Evolutionary conservation across 2,113 vertebrate species (phyloP).

Genomic region (Oncorhynchus kisutch): DNA sequence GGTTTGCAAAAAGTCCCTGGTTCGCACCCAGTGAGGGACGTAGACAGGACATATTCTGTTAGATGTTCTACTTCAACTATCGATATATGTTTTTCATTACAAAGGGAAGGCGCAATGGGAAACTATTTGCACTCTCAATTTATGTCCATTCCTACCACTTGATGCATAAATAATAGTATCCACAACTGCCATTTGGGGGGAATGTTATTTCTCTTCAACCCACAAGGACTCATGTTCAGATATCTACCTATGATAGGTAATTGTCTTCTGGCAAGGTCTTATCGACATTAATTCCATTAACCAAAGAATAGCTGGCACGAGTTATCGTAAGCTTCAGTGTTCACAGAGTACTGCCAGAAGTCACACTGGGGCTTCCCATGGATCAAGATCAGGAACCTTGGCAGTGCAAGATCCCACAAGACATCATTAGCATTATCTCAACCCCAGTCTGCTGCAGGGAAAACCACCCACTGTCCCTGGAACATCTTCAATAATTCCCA

Average conservation of each 20-base stretch:
- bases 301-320: slow-evolving; percentile 38
- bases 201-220: slow-evolving; percentile 10
- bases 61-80: no score
- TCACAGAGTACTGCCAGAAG: slow-evolving; percentile 24
- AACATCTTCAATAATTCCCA: slow-evolving; percentile 48
- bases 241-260: slow-evolving; percentile 43
- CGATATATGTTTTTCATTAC: no score
- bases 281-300: slow-evolving; percentile 63
- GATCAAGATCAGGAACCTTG: slow-evolving; percentile 50
- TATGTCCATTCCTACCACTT: background rate
- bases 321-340: slow-evolving; percentile 44
- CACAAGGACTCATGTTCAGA: slow-evolving; percentile 32
- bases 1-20: no score
- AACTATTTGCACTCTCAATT: background rate
- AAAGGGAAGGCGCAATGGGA: no score
- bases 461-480: slow-evolving; percentile 24
- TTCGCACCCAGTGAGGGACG: no score
- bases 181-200: slow-evolving; percentile 26
- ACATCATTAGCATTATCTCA: slow-evolving; percentile 71
- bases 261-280: slow-evolving; percentile 31
- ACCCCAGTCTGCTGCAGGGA: slow-evolving; percentile 43
- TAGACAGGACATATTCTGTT: no score
- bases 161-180: background rate
- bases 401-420: slow-evolving; percentile 58
- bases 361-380: slow-evolving; percentile 46